phyloP scores from a whole-genome alignment of 1,140 invertebrate species.

The Zelostemma sp. region DNA sequence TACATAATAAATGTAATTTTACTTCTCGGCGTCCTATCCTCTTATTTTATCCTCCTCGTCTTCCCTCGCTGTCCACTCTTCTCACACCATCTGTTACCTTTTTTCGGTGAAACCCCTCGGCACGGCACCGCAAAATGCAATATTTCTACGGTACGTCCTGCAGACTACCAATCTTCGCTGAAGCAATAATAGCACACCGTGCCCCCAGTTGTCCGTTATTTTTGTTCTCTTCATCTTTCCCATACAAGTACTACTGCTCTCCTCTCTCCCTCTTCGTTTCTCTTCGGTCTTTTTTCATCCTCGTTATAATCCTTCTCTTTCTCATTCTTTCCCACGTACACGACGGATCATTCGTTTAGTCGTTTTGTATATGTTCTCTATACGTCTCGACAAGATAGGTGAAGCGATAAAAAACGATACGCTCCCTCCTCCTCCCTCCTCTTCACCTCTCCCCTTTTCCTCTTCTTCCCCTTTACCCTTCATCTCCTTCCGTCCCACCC shows the following conservation, averaged over 20 bases:
- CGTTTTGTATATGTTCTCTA: too few relatives aligned
- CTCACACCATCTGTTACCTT: slow-evolving; percentile 46
- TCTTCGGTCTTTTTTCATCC: slow-evolving; percentile 41
- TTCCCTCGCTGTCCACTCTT: slow-evolving; percentile 16
- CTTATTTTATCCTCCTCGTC: slow-evolving; percentile 29
- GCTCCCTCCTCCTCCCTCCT: slow-evolving; percentile 14
- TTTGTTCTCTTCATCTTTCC: slow-evolving; percentile 19
- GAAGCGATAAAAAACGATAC: slow-evolving; percentile 31
- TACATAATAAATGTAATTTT: slow-evolving; percentile 48
- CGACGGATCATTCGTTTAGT: slow-evolving; percentile 34
- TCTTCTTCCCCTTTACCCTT: too few relatives aligned
- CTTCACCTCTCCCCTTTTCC: slow-evolving; percentile 2
- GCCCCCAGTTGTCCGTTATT: slow-evolving; percentile 63
- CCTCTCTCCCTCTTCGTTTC: slow-evolving; percentile 29
- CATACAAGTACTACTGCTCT: slow-evolving; percentile 15
- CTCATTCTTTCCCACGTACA: slow-evolving; percentile 17
- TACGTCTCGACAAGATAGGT: slow-evolving; percentile 25
- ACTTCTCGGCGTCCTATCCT: slow-evolving; percentile 37
- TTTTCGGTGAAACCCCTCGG: slow-evolving; percentile 45
- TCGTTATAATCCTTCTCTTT: slow-evolving; percentile 16
- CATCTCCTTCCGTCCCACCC: too few relatives aligned
- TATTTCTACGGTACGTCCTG: slow-evolving; percentile 61
- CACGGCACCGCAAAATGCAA: slow-evolving; percentile 58
- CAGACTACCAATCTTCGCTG: slow-evolving; percentile 64
- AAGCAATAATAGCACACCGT: slow-evolving; percentile 66